These are phyloP conservation scores for Poeciliopsis occidentalis DNA, from an alignment of 2,113 vertebrate genomes.

Conservation along the genomic window DNA sequence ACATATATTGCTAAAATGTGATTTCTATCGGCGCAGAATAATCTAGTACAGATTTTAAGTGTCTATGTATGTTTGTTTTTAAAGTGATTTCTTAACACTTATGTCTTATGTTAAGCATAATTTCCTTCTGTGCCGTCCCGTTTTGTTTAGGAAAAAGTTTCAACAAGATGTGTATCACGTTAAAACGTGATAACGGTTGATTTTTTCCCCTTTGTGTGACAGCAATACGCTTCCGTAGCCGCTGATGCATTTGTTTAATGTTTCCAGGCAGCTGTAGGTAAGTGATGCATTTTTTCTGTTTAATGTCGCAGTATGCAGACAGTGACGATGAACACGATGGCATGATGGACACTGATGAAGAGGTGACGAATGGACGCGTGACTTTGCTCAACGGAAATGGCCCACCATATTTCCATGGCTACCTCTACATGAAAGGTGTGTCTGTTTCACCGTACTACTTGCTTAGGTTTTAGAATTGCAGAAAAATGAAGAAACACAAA, in stretches of 20 bases:
- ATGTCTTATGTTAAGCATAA: too few species aligned
- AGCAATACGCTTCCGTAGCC: too few species aligned
- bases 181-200: too few species aligned
- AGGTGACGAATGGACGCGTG: slow-evolving; percentile 85
- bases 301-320: slow-evolving; percentile 84
- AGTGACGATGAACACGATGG: slow-evolving; percentile 92
- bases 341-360: slow-evolving; percentile 91
- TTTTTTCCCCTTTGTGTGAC: too few species aligned
- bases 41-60: too few species aligned
- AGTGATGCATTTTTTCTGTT: not conserved
- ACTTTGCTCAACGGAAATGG: slow-evolving; percentile 87
- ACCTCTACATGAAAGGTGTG: slow-evolving; percentile 93
- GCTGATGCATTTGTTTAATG: not conserved
- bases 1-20: too few species aligned
- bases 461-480: not conserved
- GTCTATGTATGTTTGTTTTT: too few species aligned
- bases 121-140: too few species aligned
- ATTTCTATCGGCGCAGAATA: too few species aligned
- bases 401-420: slow-evolving; percentile 92
- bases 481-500: not conserved
- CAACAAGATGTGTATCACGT: too few species aligned
- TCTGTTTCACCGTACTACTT: not conserved
- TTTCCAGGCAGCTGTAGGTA: not conserved
- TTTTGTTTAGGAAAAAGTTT: too few species aligned
- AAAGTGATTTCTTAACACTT: too few species aligned